Evolutionary conservation across 1,140 invertebrate genomes (phyloP).

Genomic region (Cardiocondyla obscurior): DNA sequence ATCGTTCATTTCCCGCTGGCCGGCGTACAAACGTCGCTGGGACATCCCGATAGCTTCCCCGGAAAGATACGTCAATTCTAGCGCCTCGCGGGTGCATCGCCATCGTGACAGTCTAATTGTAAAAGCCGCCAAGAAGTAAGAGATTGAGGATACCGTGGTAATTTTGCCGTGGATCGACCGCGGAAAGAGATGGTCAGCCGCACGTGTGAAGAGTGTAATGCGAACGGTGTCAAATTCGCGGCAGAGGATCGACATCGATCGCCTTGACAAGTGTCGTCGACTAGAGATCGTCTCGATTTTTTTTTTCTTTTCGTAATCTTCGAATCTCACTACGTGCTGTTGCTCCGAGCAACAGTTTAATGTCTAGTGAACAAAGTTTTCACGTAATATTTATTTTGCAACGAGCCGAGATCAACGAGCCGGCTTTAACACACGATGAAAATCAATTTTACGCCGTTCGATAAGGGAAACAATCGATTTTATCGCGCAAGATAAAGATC

Average conservation of each 20-base stretch:
- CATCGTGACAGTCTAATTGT: conserved; percentile 7
- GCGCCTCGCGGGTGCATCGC: not conserved
- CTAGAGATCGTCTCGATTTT: not conserved
- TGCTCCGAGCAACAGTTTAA: conserved; percentile 73
- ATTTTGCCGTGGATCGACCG: not conserved
- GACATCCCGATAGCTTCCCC: not conserved
- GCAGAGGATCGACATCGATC: conserved; percentile 11
- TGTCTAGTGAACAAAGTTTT: conserved; percentile 70
- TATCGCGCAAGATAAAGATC: not conserved
- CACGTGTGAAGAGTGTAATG: not conserved
- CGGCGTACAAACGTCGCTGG: not conserved
- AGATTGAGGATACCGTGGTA: not conserved
- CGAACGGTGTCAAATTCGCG: conserved; percentile 3
- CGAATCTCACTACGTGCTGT: conserved; percentile 74
- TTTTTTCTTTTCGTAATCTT: conserved; percentile 20
- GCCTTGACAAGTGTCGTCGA: not conserved
- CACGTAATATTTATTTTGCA: conserved; percentile 22
- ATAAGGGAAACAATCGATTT: not conserved
- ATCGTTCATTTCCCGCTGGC: not conserved
- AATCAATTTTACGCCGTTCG: conserved; percentile 15
- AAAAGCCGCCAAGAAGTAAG: not conserved
- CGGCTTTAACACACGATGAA: not conserved
- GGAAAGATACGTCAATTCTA: conserved; percentile 12
- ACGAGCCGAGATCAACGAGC: conserved; percentile 7
- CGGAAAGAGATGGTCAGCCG: not conserved